phyloP scores from a whole-genome alignment of 2,113 vertebrate species.

The Nothobranchius furzeri region DNA sequence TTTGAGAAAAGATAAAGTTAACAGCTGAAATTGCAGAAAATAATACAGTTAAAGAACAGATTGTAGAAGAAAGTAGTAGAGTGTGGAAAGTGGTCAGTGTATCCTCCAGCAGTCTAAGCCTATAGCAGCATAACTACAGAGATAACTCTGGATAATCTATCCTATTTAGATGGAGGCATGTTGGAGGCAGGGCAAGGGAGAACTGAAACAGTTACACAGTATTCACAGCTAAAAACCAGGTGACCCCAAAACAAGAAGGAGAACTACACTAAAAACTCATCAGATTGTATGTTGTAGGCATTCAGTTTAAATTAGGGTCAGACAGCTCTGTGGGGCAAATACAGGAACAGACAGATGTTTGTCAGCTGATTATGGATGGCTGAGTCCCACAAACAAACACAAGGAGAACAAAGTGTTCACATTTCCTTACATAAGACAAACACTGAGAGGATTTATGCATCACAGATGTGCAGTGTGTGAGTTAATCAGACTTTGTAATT shows the following conservation, averaged over 20 bases:
- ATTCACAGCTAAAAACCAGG: neutral
- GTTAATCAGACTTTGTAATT: neutral
- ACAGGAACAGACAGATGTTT: conserved; percentile 16
- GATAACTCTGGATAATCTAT: no score
- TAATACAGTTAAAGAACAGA: no score
- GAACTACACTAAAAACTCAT: neutral
- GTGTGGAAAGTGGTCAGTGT: no score
- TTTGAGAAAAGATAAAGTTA: no score
- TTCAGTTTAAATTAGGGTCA: neutral
- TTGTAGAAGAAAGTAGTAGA: no score
- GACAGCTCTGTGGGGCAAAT: conserved; percentile 7
- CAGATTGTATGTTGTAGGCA: neutral
- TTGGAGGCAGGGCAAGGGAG: no score
- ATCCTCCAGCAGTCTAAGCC: no score
- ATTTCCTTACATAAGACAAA: conserved; percentile 23
- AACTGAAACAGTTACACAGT: no score
- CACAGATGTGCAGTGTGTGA: neutral
- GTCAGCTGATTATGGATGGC: conserved; percentile 20
- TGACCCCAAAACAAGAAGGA: neutral
- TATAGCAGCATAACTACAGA: no score
- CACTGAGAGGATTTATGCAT: conserved; percentile 44
- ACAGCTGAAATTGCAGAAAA: no score
- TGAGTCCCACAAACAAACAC: conserved; percentile 12
- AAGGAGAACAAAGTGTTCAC: conserved; percentile 8
- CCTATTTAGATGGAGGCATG: no score